Evolutionary conservation across 2,888 invertebrate genomes (phyloP), one percentile per base, ranked within the genome.

Genomic region (Melanophora roralis): DNA sequence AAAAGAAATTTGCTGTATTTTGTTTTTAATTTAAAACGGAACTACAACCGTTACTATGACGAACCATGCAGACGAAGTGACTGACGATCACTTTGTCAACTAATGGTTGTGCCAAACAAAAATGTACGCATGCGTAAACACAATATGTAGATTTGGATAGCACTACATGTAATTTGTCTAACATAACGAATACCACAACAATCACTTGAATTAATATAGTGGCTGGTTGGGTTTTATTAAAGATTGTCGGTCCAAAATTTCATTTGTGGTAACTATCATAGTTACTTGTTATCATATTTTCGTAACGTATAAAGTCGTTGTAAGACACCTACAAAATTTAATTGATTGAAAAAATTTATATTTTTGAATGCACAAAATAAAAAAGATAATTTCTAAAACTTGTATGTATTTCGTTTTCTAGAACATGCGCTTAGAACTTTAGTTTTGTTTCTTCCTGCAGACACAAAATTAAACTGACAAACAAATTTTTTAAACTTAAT

Each of bases 391-490:
- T n/a, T n/a, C n/a, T n/a, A n/a, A n/a, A n/a, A n/a, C n/a, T n/a
- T n/a, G n/a, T n/a, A n/a, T n/a, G n/a, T n/a, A n/a, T n/a, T n/a
- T n/a, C n/a, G n/a, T n/a, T n/a, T n/a, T n/a, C n/a, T 36, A 1
- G 11, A n/a, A 5, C 51, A 55, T 47, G 36, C 47, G 40, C 21
- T 62, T 32, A 57, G 21, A 34, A 9, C 9, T 11, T 19, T 45
- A 21, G 19, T n/a, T 51, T 57, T 74, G 78, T 79, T 74, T 64
- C 59, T 65, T 38, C 51, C 62, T 51, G 59, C 57, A 73, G 21
- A 76, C 68, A 9, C 67, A 64, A 68, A 62, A 64, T 51, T 38
- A 59, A 76, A 80, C 80, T 80, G 72, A 53, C 65, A 11, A 62
- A 38, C 27, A 6, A n/a, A 40, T 51, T 38, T 38, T 34, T 51